Evolutionary conservation across 2,888 invertebrate genomes (phyloP).

Genomic region (Ligdia adustata): DNA sequence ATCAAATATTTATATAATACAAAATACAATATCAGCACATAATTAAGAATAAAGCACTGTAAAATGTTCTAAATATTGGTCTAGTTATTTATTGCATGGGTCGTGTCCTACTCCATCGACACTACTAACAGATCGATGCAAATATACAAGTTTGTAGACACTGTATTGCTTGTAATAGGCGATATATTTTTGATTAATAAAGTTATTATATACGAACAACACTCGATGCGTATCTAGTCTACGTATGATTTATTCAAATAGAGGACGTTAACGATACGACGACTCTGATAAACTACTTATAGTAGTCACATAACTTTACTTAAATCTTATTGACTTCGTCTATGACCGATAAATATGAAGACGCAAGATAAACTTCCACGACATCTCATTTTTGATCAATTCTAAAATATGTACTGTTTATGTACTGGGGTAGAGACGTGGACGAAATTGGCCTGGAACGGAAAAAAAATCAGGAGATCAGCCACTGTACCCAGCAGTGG

Average conservation of each 20-base stretch:
- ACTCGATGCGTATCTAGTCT: slow-evolving; percentile 33
- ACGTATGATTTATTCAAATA: slow-evolving; percentile 31
- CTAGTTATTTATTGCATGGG: slow-evolving; percentile 79
- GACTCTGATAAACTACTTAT: not conserved
- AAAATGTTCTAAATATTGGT: slow-evolving; percentile 82
- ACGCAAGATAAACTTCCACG: too few species aligned
- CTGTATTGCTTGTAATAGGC: slow-evolving; percentile 39
- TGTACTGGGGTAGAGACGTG: too few species aligned
- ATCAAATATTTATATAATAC: slow-evolving; percentile 63
- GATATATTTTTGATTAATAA: slow-evolving; percentile 24
- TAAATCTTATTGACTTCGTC: too few species aligned
- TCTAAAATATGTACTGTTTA: too few species aligned
- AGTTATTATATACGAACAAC: slow-evolving; percentile 28
- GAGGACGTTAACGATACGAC: slow-evolving; percentile 7
- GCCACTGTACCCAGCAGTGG: too few species aligned
- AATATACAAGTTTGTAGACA: slow-evolving; percentile 50
- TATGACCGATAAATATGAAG: too few species aligned
- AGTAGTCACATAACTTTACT: too few species aligned
- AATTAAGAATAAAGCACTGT: slow-evolving; percentile 74
- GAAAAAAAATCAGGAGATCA: too few species aligned
- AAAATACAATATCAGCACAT: slow-evolving; percentile 75
- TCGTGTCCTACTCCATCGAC: slow-evolving; percentile 52
- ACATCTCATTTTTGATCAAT: too few species aligned
- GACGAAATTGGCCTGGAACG: too few species aligned
- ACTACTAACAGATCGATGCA: slow-evolving; percentile 63